Evolutionary conservation across 2,888 invertebrate genomes (phyloP).

Genomic region (Biston stratarius): DNA sequence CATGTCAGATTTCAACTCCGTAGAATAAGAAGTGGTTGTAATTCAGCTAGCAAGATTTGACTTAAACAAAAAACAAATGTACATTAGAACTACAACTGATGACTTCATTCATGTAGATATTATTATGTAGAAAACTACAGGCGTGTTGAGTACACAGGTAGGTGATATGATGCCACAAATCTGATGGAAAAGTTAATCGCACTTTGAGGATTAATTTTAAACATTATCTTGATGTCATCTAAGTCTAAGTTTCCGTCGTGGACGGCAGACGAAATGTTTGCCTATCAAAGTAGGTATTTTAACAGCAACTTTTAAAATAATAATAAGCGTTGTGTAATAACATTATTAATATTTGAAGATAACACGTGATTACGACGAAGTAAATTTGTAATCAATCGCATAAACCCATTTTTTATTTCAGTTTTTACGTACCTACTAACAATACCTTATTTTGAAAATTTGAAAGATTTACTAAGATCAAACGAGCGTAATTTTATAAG

Average conservation of each 20-base stretch:
- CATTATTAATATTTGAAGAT: background rate
- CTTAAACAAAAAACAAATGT: too few relatives aligned
- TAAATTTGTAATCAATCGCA: background rate
- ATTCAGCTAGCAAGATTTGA: too few relatives aligned
- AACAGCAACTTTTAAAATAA: background rate
- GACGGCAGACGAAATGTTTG: slow-evolving; percentile 48
- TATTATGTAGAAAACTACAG: too few relatives aligned
- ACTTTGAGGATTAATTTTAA: slow-evolving; percentile 49
- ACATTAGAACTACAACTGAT: too few relatives aligned
- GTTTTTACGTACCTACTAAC: background rate
- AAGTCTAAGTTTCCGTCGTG: slow-evolving; percentile 58
- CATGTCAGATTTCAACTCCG: too few relatives aligned
- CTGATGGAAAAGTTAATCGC: slow-evolving; percentile 40
- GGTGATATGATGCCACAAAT: background rate
- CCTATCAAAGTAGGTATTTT: slow-evolving; percentile 39
- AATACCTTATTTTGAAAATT: too few relatives aligned
- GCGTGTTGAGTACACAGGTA: background rate
- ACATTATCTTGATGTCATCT: slow-evolving; percentile 52
- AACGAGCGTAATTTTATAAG: too few relatives aligned
- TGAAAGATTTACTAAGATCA: too few relatives aligned
- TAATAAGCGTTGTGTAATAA: background rate
- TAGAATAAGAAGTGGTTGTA: too few relatives aligned
- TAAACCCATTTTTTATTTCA: background rate
- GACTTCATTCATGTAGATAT: too few relatives aligned
- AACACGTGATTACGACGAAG: background rate